Evolutionary conservation across 2,888 invertebrate species (phyloP), one percentile per base, ranked within the genome.

Genomic region (Ditula angustiorana): DNA sequence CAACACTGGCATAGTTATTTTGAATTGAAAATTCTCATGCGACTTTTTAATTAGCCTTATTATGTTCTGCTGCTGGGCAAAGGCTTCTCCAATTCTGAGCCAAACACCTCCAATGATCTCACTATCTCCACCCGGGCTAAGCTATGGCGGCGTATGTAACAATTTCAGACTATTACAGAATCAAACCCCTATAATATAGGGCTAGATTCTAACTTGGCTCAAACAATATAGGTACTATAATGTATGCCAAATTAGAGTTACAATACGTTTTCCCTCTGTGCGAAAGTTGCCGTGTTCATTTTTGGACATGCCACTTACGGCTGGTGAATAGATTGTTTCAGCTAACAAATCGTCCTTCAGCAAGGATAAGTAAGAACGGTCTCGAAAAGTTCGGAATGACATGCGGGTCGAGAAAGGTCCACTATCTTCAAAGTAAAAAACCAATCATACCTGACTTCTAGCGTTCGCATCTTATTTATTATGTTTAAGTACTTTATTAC

Each of bases 331-430:
- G n/a, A 57, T 50, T 47, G 8, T 50, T 41, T 61, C 44, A 37
- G 41, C 24, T 50, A 41, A 24, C 50, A 55, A 62, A 37, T 37
- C 44, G 19, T 16, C 28, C 11, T 23, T 62, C 49, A 62, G 30
- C 49, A 4, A 41, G 30, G 30, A 57, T 62, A 57, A 57, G 56
- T 26, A 49, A 41, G 56, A n/a, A 13, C 13, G 28, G 24, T 55
- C 44, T 21, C 16, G 46, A 8, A 16, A 21, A 61, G 28, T 55
- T 10, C 16, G 10, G 47, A 55, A 56, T 47, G 47, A 28, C 55
- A 56, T 37, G 47, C 47, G 55, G 33, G 23, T 33, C 23, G 33
- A 11, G 10, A 61, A 35, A 33, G 49, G 23, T 16, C 37, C 26
- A 10, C 41, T 50, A 41, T 52, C 7, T 13, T 50, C 11, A 33